Percentiles rank a stretch among this genome's conserved stretches.
phyloP scores from a whole-genome alignment of 2,797 vertebrate species.

The Cirrhinus mrigala region DNA sequence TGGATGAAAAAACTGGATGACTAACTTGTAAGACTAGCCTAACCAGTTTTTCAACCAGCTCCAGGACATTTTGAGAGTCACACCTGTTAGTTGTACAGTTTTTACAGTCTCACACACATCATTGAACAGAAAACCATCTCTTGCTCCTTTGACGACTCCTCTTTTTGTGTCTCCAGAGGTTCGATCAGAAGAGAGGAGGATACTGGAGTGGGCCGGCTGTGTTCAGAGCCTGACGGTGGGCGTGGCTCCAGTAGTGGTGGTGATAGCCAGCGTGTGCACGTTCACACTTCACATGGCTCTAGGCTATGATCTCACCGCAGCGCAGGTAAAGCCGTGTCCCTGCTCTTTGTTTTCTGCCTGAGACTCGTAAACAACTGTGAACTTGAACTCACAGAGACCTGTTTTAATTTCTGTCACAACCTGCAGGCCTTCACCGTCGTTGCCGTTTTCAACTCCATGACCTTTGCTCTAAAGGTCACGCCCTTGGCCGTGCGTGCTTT shows the following conservation, averaged over 20 bases:
- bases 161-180: constrained; percentile 72
- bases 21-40: background rate
- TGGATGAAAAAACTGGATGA: background rate
- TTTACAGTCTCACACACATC: background rate
- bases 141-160: too few species aligned
- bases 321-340: constrained; percentile 75
- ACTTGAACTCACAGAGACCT: background rate
- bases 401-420: constrained; percentile 7
- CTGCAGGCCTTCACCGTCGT: constrained; percentile 85
- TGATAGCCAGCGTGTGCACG: constrained; percentile 86
- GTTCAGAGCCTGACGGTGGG: constrained; percentile 85
- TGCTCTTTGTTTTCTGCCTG: too few species aligned
- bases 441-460: constrained; percentile 87
- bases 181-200: constrained; percentile 78
- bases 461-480: constrained; percentile 85
- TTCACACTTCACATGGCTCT: constrained; percentile 85
- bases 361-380: background rate
- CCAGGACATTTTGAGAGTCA: background rate
- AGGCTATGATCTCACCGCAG: constrained; percentile 83
- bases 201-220: constrained; percentile 79
- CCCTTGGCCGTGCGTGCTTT: constrained; percentile 80
- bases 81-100: background rate
- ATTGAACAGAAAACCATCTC: background rate
- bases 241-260: constrained; percentile 80
- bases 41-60: background rate